Evolutionary conservation across 2,888 invertebrate species (phyloP).

Genomic region (Alloscopus bannaensis): DNA sequence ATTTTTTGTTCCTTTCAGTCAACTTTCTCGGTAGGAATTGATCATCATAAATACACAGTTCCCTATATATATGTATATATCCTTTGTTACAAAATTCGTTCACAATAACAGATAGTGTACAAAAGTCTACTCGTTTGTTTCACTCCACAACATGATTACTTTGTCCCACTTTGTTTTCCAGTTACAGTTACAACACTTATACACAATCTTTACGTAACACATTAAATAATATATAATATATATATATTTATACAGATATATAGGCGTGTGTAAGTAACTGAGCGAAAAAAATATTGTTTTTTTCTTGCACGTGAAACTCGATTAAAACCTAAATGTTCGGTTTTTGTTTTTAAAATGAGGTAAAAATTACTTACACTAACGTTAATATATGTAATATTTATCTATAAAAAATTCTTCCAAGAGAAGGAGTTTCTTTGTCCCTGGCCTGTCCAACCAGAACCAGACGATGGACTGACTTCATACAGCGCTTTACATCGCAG

Average conservation of each 20-base stretch:
- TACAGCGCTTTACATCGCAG: conserved; percentile 64
- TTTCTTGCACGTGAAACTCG: not conserved
- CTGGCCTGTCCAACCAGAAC: conserved; percentile 67
- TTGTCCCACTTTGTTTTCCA: not conserved
- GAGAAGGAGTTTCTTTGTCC: conserved; percentile 64
- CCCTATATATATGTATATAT: not conserved
- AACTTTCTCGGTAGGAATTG: too few relatives aligned
- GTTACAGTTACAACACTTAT: not conserved
- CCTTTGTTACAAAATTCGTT: not conserved
- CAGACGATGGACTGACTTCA: conserved; percentile 67
- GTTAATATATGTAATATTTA: conserved; percentile 16
- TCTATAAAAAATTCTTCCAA: too few relatives aligned
- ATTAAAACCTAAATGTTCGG: not conserved
- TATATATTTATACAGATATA: not conserved
- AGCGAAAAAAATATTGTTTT: too few relatives aligned
- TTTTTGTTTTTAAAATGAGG: not conserved
- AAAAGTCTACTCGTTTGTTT: not conserved
- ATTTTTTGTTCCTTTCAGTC: not conserved
- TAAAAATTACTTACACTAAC: conserved; percentile 1
- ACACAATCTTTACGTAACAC: too few relatives aligned
- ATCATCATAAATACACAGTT: not conserved
- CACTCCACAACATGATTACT: not conserved
- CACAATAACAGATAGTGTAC: not conserved
- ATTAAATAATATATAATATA: not conserved
- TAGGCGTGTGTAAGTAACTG: not conserved